Evolutionary conservation across 2,797 vertebrate genomes (phyloP).

Genomic region (Tamandua tetradactyla): DNA sequence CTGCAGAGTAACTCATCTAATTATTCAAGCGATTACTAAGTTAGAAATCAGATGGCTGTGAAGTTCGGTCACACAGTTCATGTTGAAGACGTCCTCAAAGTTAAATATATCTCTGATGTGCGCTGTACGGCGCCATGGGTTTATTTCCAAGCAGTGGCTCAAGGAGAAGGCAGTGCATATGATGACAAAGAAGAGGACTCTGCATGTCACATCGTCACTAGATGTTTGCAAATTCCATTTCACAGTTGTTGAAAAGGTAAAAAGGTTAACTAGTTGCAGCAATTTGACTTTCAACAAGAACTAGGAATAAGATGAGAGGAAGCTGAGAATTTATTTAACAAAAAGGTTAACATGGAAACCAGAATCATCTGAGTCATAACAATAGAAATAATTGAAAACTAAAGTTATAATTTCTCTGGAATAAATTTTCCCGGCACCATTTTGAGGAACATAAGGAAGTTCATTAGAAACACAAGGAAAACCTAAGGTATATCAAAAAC

Average conservation of each 20-base stretch:
- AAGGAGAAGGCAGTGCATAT: conserved; percentile 58
- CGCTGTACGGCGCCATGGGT: conserved; percentile 61
- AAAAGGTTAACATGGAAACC: not conserved
- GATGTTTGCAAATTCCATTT: conserved; percentile 69
- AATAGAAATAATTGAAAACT: conserved; percentile 48
- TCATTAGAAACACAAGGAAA: not conserved
- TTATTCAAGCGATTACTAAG: conserved; percentile 83
- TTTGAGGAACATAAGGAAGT: not conserved
- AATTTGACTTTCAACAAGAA: conserved; percentile 12
- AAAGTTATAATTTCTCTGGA: conserved; percentile 23
- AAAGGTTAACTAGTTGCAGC: conserved; percentile 46
- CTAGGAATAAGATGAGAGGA: not conserved
- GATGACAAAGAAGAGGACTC: conserved; percentile 63
- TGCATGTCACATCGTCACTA: conserved; percentile 41
- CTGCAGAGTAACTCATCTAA: conserved; percentile 68
- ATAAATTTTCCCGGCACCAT: conserved; percentile 4
- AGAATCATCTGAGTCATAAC: not conserved
- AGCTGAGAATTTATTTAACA: not conserved
- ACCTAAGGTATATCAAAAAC: not conserved
- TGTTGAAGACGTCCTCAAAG: conserved; percentile 77
- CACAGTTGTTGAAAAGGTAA: conserved; percentile 43
- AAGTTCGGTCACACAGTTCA: conserved; percentile 78
- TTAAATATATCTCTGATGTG: conserved; percentile 70
- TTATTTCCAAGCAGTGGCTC: conserved; percentile 65
- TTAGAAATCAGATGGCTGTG: conserved; percentile 76